Evolutionary conservation across 23 tunicate genomes (phyloP).

Genomic region (Trididemnum miniatum): DNA sequence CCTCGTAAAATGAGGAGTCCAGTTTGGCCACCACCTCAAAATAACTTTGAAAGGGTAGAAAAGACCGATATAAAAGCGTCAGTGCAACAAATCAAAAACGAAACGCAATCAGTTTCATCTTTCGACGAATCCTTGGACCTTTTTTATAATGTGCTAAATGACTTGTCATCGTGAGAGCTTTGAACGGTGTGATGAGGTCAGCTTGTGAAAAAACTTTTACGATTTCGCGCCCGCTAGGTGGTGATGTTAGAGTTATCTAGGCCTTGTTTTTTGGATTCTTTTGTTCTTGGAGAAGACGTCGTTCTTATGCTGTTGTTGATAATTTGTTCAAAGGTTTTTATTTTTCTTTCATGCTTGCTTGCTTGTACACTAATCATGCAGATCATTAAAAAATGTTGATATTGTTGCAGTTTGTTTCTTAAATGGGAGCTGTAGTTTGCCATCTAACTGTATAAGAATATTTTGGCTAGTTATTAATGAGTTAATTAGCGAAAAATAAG

Average conservation of each 20-base stretch:
- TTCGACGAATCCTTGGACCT: slow-evolving; percentile 91
- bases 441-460: too few species aligned
- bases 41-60: not conserved
- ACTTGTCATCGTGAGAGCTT: slow-evolving; percentile 35
- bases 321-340: not conserved
- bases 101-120: slow-evolving; percentile 44
- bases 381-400: too few species aligned
- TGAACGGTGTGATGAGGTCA: not conserved
- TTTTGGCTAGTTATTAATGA: too few species aligned
- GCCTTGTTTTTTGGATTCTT: not conserved
- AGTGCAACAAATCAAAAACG: slow-evolving; percentile 44
- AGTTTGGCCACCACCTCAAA: not conserved
- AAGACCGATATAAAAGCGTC: slow-evolving; percentile 24
- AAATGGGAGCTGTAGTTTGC: too few species aligned
- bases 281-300: too few species aligned
- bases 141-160: slow-evolving; percentile 88
- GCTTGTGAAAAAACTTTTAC: not conserved
- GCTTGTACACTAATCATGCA: too few species aligned
- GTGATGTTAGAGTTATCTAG: not conserved
- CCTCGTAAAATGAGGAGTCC: not conserved
- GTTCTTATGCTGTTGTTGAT: not conserved
- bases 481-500: too few species aligned
- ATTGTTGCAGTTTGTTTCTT: too few species aligned
- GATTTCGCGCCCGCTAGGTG: slow-evolving; percentile 1
- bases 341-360: slow-evolving; percentile 18